Evolutionary conservation across 2,888 invertebrate species (phyloP).

Genomic region (Drosophila fulvimacula): DNA sequence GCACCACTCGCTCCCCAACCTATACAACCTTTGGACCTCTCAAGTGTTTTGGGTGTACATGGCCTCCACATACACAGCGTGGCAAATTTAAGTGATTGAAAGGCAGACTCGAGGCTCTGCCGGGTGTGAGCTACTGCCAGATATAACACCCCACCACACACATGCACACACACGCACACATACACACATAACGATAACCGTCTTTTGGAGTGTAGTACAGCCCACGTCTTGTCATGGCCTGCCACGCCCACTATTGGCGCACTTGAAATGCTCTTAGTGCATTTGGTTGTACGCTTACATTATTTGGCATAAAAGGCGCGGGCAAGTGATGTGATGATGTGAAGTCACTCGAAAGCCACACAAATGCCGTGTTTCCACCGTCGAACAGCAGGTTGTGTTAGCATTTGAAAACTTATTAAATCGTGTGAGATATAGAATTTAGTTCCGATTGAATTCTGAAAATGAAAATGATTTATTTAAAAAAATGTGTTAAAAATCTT

Average conservation of each 20-base stretch:
- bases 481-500: no score
- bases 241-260: slow-evolving; percentile 34
- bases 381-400: neutral
- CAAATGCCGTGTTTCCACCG: slow-evolving; percentile 32
- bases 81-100: slow-evolving; percentile 64
- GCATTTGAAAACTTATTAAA: neutral
- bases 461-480: no score
- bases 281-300: slow-evolving; percentile 63
- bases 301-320: slow-evolving; percentile 50
- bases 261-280: slow-evolving; percentile 63
- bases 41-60: slow-evolving; percentile 46
- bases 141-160: slow-evolving; percentile 1
- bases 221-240: slow-evolving; percentile 6
- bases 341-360: slow-evolving; percentile 17
- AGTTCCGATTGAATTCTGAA: no score
- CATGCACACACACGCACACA: neutral
- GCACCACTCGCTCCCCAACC: slow-evolving; percentile 11
- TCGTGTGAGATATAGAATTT: no score
- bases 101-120: slow-evolving; percentile 43
- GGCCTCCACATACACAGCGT: slow-evolving; percentile 26
- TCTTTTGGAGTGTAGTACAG: slow-evolving; percentile 15
- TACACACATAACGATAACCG: slow-evolving; percentile 43
- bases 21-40: slow-evolving; percentile 46
- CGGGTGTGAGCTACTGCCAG: slow-evolving; percentile 4
- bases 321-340: slow-evolving; percentile 15